Evolutionary conservation across 2,888 invertebrate species (phyloP).

Genomic region (Sussaba pulchella): DNA sequence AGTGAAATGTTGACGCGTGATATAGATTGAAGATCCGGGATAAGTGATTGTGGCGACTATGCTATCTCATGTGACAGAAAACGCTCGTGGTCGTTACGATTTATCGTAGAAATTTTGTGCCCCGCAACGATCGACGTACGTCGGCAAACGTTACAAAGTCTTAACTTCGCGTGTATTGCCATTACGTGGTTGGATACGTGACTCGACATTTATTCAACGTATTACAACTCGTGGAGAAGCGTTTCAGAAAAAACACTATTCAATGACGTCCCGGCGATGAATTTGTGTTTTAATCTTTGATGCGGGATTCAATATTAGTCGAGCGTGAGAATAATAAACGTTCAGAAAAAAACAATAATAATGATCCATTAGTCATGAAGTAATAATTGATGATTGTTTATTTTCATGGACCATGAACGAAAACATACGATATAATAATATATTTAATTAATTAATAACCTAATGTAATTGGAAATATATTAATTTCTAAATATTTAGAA

Average conservation of each 20-base stretch:
- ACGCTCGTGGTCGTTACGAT: not conserved
- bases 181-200: conserved; percentile 35
- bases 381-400: too few relatives aligned
- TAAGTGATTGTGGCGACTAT: conserved; percentile 18
- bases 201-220: conserved; percentile 29
- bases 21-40: conserved; percentile 42
- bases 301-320: not conserved
- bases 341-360: not conserved
- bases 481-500: too few relatives aligned
- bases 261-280: not conserved
- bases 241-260: not conserved
- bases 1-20: conserved; percentile 44
- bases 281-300: not conserved
- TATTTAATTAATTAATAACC: too few relatives aligned
- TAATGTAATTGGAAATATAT: too few relatives aligned
- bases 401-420: too few relatives aligned
- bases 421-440: too few relatives aligned
- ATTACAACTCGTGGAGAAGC: conserved; percentile 19
- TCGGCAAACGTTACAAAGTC: not conserved
- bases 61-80: not conserved
- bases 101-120: conserved; percentile 31
- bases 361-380: not conserved
- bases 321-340: not conserved
- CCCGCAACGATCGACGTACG: conserved; percentile 17
- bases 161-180: not conserved